phyloP scores from a whole-genome alignment of 2,797 vertebrate genomes.

The Sebastes nivosus region DNA sequence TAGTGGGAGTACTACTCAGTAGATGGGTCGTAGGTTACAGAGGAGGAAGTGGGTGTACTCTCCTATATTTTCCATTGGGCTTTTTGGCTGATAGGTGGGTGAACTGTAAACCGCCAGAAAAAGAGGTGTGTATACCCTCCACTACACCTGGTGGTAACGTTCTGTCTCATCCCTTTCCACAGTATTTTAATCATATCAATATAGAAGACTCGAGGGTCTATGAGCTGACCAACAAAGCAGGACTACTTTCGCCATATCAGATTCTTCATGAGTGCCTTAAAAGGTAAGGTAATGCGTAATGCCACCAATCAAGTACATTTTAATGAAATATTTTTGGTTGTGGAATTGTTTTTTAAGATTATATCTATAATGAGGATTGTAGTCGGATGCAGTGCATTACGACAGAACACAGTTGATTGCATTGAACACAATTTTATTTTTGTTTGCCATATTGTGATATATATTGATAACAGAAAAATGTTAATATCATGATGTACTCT shows the following conservation, averaged over 20 bases:
- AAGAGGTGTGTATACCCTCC: too few relatives aligned
- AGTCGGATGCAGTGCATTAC: neutral
- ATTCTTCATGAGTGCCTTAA: slow-evolving; percentile 99
- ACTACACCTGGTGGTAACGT: neutral
- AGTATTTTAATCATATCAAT: slow-evolving; percentile 99
- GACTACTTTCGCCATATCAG: slow-evolving; percentile 98
- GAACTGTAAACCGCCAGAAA: too few relatives aligned
- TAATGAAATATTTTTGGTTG: neutral
- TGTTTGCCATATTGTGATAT: too few relatives aligned
- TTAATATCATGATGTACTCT: neutral
- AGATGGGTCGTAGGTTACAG: too few relatives aligned
- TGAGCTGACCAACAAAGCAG: slow-evolving; percentile 99
- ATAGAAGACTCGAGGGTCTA: slow-evolving; percentile 99
- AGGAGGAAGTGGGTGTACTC: too few relatives aligned
- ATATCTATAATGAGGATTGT: neutral
- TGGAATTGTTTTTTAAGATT: neutral
- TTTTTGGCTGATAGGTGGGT: too few relatives aligned
- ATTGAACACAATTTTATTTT: neutral
- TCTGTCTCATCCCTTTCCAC: slow-evolving; percentile 41
- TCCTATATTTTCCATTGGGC: too few relatives aligned
- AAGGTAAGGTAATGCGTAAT: slow-evolving; percentile 82
- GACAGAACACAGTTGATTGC: neutral
- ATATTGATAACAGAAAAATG: too few relatives aligned
- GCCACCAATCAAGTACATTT: neutral
- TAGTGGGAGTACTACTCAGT: too few relatives aligned